phyloP scores from a whole-genome alignment of 2,797 vertebrate genomes.

The Poeciliopsis paucimaculata region DNA sequence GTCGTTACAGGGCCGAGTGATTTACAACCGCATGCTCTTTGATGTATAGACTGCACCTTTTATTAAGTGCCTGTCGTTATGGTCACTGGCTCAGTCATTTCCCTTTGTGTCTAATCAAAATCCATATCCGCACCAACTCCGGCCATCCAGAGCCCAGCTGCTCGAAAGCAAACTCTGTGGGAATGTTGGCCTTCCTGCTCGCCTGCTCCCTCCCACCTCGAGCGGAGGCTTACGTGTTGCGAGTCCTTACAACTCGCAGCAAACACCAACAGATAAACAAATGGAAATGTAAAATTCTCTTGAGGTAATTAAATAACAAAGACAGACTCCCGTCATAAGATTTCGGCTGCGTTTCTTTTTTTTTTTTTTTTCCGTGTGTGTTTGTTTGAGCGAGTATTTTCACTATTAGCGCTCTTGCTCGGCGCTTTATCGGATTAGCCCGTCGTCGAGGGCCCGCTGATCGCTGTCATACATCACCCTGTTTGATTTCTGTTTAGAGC shows the following conservation, averaged over 20 bases:
- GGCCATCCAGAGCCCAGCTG: conserved; percentile 33
- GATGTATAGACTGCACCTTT: conserved; percentile 85
- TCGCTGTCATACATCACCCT: conserved; percentile 73
- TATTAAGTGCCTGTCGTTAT: conserved; percentile 78
- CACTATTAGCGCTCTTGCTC: conserved; percentile 66
- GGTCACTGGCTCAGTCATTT: conserved; percentile 74
- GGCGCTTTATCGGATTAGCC: conserved; percentile 68
- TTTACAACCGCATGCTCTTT: conserved; percentile 89
- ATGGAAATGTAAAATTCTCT: conserved; percentile 63
- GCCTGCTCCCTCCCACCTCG: conserved; percentile 2
- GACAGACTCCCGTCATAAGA: conserved; percentile 69
- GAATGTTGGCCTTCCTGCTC: conserved; percentile 28
- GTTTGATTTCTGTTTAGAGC: conserved; percentile 72
- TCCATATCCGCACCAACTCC: conserved; percentile 59
- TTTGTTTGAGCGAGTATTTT: conserved; percentile 58
- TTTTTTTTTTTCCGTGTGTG: too few species aligned
- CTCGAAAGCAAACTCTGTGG: conserved; percentile 38
- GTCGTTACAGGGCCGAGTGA: conserved; percentile 86
- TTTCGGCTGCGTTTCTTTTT: conserved; percentile 46
- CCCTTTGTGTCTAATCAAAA: conserved; percentile 77
- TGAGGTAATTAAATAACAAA: conserved; percentile 73
- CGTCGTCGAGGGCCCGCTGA: conserved; percentile 63
- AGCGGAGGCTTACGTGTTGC: conserved; percentile 31
- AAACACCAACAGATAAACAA: conserved; percentile 55
- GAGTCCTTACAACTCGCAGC: conserved; percentile 49